These are phyloP conservation scores for Centroberyx gerrardi DNA, from an alignment of 2,797 vertebrate species.

Conservation along the genomic window DNA sequence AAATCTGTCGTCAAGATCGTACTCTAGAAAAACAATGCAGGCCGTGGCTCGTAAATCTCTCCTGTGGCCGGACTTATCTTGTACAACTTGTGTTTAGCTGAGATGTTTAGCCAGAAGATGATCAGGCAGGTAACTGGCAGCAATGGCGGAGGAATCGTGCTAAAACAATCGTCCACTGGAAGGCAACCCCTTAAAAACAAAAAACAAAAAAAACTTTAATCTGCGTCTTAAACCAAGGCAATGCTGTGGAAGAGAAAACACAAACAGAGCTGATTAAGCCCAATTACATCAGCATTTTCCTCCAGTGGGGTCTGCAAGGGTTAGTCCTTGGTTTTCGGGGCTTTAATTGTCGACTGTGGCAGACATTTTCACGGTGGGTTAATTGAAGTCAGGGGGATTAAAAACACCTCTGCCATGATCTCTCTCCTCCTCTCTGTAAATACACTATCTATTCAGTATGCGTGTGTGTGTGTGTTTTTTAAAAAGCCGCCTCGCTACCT, in stretches of 20 bases:
- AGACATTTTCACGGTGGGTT: conserved; percentile 69
- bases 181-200: not conserved
- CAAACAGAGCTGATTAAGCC: conserved; percentile 59
- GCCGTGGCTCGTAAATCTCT: no score
- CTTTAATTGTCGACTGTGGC: conserved; percentile 67
- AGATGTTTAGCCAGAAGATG: no score
- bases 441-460: conserved; percentile 53
- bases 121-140: no score
- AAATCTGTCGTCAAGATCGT: no score
- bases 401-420: conserved; percentile 70
- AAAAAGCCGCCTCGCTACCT: conserved; percentile 46
- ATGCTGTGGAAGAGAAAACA: conserved; percentile 30
- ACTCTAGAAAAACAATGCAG: no score
- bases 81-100: no score
- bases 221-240: conserved; percentile 21
- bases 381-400: conserved; percentile 81
- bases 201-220: conserved; percentile 19
- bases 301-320: conserved; percentile 33
- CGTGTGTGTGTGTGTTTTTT: conserved; percentile 35
- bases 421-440: conserved; percentile 50
- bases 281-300: conserved; percentile 51
- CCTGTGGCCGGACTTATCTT: no score
- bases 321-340: conserved; percentile 57
- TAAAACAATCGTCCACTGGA: no score
- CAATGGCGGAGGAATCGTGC: no score